A percentile compares a stretch with the other conserved stretches of the same genome.
Conservation (phyloP, 2,888 invertebrate genomes). For the Nycteola revayana region DNA sequence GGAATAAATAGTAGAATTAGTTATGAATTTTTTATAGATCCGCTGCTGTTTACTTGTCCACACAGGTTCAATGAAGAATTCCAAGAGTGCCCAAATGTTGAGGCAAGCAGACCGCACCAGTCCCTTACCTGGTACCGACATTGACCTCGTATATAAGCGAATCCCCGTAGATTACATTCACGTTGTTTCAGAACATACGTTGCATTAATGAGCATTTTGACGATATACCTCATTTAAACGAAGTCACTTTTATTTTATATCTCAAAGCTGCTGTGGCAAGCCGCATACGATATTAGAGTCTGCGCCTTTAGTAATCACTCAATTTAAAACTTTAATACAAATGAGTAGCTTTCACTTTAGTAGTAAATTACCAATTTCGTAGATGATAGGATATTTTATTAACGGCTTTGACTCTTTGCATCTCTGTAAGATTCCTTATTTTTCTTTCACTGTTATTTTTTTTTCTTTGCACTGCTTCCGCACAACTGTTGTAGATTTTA, state of each 20-base stretch:
- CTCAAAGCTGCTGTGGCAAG: slow-evolving; percentile 60
- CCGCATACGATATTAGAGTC: slow-evolving; percentile 47
- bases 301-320: slow-evolving; percentile 26
- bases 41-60: slow-evolving; percentile 76
- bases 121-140: slow-evolving; percentile 81
- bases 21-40: slow-evolving; percentile 56
- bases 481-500: slow-evolving; percentile 49
- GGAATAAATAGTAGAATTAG: slow-evolving; percentile 39
- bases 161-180: slow-evolving; percentile 67
- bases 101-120: slow-evolving; percentile 84
- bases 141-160: slow-evolving; percentile 60
- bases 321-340: slow-evolving; percentile 22
- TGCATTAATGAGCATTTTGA: slow-evolving; percentile 61
- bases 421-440: slow-evolving; percentile 33
- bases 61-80: slow-evolving; percentile 85
- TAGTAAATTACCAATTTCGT: slow-evolving; percentile 30
- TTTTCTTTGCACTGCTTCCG: slow-evolving; percentile 70
- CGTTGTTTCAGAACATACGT: slow-evolving; percentile 41
- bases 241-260: slow-evolving; percentile 51
- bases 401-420: slow-evolving; percentile 29
- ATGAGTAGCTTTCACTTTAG: slow-evolving; percentile 35
- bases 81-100: slow-evolving; percentile 86
- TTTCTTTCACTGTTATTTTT: slow-evolving; percentile 31
- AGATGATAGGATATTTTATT: slow-evolving; percentile 33
- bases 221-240: slow-evolving; percentile 49